These are phyloP conservation scores for Hypothenemus hampei DNA, from an alignment of 1,140 invertebrate genomes.

Conservation along the genomic window DNA sequence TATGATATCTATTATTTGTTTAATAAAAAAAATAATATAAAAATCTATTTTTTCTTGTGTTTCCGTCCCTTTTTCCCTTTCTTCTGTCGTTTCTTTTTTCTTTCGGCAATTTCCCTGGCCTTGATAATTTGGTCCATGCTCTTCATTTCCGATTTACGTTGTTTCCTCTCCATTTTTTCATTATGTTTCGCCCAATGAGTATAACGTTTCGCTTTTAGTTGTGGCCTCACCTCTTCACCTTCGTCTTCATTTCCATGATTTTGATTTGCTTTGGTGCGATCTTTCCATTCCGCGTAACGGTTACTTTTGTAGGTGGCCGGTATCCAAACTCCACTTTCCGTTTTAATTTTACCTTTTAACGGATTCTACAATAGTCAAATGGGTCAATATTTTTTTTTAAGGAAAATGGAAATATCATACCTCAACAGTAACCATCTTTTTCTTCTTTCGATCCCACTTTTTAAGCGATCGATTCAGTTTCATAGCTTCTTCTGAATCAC, in stretches of 20 bases:
- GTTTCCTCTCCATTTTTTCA: constrained; percentile 53
- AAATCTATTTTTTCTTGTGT: not conserved
- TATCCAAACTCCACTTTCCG: constrained; percentile 92
- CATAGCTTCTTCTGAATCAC: constrained; percentile 61
- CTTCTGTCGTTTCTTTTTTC: constrained; percentile 44
- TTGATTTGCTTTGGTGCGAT: constrained; percentile 69
- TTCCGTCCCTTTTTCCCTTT: constrained; percentile 39
- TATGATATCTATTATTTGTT: no score
- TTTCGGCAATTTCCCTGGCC: constrained; percentile 54
- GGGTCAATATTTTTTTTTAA: not conserved
- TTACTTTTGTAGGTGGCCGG: constrained; percentile 90
- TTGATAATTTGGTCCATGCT: constrained; percentile 68
- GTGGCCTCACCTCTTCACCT: constrained; percentile 51
- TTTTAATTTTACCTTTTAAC: constrained; percentile 78
- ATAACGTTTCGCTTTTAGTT: constrained; percentile 44
- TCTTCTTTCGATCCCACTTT: constrained; percentile 78
- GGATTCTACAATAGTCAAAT: constrained; percentile 46
- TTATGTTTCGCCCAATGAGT: constrained; percentile 59
- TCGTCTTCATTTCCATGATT: constrained; percentile 56
- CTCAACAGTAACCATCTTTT: constrained; percentile 67
- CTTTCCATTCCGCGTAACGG: constrained; percentile 82
- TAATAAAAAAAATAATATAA: no score
- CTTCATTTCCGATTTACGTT: constrained; percentile 54
- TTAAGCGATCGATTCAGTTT: constrained; percentile 52
- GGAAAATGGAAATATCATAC: constrained; percentile 42